Base-by-base conservation (phyloP, 2,888 invertebrate genomes). In the Acrobasis repandana region DNA sequence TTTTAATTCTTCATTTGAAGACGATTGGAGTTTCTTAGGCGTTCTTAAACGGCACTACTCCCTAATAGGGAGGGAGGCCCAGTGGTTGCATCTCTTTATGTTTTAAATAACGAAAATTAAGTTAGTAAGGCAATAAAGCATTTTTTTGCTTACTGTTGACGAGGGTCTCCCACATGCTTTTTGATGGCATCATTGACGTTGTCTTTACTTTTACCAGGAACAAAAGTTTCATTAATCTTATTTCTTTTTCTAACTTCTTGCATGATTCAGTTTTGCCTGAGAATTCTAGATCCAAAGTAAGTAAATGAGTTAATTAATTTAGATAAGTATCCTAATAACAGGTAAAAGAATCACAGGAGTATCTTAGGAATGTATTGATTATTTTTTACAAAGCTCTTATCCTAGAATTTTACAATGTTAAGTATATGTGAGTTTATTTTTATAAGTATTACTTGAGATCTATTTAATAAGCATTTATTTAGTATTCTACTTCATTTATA, bases 131-230 rank as follows among this genome's bases (percentile, higher is more conserved):
- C 10, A 38, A 38, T 38, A 2, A 38, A 11, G 14, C 38, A 6
- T 38, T 11, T 38, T 38, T 6, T 28, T 51, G 15, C 33, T n/a
- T 52, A 36, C 36, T 15, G 33, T 52, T 16, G 16, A 15, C 15
- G 38, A 15, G 51, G n/a, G 9, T 38, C 46, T 69, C 75, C 71
- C 63, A 80, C 80, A 49, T 63, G 62, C 48, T 64, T 62, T 33
- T 65, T 69, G 11, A 48, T 48, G 57, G 47, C 61, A 60, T 67
- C 67, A 18, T 38, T 63, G 16, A 63, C 69, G 47, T 43, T 43
- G 43, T 70, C 67, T 49, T 51, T 62, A 20, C 69, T 64, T 59
- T 72, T 69, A 58, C 66, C 67, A 61, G 61, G 66, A 8, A 34
- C 5, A 47, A 10, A n/a, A 20, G 9, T 28, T 20, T 43, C 57